Conservation (phyloP, 2,113 vertebrate species). For the Poeciliopsis occidentalis region DNA sequence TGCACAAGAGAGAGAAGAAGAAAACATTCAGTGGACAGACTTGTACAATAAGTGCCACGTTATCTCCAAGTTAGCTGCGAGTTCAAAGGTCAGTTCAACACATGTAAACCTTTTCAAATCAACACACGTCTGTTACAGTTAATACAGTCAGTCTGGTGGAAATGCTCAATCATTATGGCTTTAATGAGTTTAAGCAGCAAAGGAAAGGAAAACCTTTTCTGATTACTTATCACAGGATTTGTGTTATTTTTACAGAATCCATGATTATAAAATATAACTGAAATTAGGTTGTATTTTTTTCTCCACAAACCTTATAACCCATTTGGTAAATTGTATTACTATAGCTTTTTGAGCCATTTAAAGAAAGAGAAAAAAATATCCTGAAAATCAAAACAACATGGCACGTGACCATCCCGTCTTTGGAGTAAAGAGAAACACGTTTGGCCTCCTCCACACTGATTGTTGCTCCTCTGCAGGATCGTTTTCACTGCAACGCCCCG, state of each 20-base stretch:
- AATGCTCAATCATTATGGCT: not conserved
- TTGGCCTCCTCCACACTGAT: constrained; percentile 3
- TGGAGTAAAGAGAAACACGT: constrained; percentile 19
- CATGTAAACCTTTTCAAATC: not conserved
- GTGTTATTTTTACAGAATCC: not conserved
- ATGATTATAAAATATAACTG: not conserved
- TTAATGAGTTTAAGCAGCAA: not conserved
- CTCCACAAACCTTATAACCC: constrained; percentile 5
- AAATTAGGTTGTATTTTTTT: not conserved
- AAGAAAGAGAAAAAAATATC: not conserved
- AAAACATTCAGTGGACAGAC: constrained; percentile 12
- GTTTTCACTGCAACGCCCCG: constrained; percentile 29
- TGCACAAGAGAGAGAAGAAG: too few species aligned
- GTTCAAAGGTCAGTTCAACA: constrained; percentile 37
- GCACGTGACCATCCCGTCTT: not conserved
- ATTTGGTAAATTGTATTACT: constrained; percentile 14
- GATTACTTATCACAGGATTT: not conserved
- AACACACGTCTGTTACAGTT: not conserved
- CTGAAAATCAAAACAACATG: constrained; percentile 1
- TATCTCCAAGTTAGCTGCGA: constrained; percentile 8
- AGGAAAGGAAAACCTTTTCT: not conserved
- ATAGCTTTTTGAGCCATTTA: constrained; percentile 11
- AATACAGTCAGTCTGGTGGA: not conserved
- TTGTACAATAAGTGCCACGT: constrained; percentile 22
- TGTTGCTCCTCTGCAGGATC: constrained; percentile 14